These are phyloP conservation scores for Drosophila pallidifrons DNA, from an alignment of 1,140 invertebrate genomes.

Conservation along the genomic window DNA sequence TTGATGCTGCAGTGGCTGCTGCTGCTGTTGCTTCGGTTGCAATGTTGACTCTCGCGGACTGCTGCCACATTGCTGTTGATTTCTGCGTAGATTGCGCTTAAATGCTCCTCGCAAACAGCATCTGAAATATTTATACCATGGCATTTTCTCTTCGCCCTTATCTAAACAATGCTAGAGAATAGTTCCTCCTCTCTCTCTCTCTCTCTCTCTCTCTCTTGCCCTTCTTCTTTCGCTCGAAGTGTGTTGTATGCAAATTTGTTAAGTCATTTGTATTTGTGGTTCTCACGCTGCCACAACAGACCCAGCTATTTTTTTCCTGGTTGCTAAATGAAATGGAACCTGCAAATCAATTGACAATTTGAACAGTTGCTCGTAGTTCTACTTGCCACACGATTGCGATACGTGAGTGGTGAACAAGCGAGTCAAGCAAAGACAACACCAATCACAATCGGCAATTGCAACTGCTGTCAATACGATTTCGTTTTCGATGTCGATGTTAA, in stretches of 20 bases:
- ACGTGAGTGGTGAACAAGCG: constrained; percentile 36
- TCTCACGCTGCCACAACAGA: constrained; percentile 73
- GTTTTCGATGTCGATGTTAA: constrained; percentile 10
- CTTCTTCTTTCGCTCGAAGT: neutral
- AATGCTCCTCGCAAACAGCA: constrained; percentile 67
- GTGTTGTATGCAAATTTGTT: constrained; percentile 75
- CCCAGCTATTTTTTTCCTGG: constrained; percentile 35
- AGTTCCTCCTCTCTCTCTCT: constrained; percentile 11
- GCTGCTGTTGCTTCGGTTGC: constrained; percentile 18
- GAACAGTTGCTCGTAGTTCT: constrained; percentile 58
- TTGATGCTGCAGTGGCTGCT: constrained; percentile 49
- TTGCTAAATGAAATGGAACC: constrained; percentile 28
- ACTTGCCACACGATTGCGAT: constrained; percentile 63
- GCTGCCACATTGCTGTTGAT: constrained; percentile 61
- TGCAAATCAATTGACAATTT: constrained; percentile 76
- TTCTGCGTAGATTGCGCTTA: constrained; percentile 74
- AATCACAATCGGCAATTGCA: constrained; percentile 36
- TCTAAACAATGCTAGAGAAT: constrained; percentile 67
- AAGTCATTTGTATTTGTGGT: constrained; percentile 81
- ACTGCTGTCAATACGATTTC: constrained; percentile 45
- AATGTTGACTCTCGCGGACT: constrained; percentile 29
- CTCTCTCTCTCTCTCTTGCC: constrained; percentile 2
- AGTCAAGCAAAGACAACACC: constrained; percentile 10
- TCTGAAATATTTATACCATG: constrained; percentile 73
- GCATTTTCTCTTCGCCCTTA: constrained; percentile 77